A percentile compares a stretch with the other conserved stretches of the same genome.
These are phyloP conservation scores for Ectemnius lituratus DNA, from an alignment of 2,888 invertebrate species.

Conservation along the genomic window DNA sequence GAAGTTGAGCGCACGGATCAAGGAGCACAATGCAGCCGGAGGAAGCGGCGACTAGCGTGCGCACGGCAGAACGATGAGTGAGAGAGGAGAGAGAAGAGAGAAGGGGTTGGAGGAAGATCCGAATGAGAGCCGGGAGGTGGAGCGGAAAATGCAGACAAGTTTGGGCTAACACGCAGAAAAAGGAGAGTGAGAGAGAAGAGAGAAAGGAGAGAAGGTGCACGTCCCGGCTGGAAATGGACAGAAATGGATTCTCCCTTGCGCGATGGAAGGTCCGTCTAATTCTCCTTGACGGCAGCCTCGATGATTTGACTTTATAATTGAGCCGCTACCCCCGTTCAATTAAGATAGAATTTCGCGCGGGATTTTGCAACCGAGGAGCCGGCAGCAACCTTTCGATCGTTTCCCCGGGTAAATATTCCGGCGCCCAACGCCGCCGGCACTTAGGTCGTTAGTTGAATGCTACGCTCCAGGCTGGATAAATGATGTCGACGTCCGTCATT, in stretches of 20 bases:
- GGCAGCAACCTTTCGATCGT: conserved; percentile 34
- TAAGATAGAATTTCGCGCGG: conserved; percentile 55
- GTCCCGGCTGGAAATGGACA: neutral
- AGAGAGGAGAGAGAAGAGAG: neutral
- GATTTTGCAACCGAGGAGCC: conserved; percentile 48
- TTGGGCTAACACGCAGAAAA: neutral
- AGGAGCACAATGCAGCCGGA: neutral
- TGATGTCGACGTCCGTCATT: conserved; percentile 42
- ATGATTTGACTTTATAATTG: conserved; percentile 65
- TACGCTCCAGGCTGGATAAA: conserved; percentile 33
- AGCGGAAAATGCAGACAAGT: neutral
- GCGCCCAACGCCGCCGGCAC: neutral
- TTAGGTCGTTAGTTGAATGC: conserved; percentile 18
- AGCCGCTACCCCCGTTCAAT: conserved; percentile 55
- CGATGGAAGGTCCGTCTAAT: conserved; percentile 14
- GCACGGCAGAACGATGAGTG: no score
- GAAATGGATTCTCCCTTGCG: conserved; percentile 22
- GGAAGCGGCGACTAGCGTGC: neutral
- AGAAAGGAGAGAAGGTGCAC: neutral
- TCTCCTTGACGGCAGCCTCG: neutral
- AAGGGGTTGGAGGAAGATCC: conserved; percentile 20
- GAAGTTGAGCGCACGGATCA: neutral
- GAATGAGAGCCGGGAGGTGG: neutral
- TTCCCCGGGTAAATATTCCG: conserved; percentile 41
- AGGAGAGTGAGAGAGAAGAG: neutral